phyloP scores from a whole-genome alignment of 2,113 vertebrate genomes.

The Dinomys branickii region DNA sequence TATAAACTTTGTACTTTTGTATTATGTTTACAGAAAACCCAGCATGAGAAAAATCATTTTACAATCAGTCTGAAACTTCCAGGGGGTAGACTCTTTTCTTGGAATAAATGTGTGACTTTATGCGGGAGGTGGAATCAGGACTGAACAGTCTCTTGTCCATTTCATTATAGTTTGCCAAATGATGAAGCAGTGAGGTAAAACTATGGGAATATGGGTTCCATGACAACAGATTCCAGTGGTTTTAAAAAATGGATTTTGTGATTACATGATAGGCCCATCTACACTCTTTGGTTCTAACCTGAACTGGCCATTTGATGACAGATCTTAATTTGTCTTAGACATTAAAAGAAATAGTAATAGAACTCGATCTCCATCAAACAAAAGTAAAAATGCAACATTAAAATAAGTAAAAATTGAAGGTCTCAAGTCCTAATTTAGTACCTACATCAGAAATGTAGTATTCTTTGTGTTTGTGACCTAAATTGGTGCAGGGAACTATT shows the following conservation, averaged over 20 bases:
- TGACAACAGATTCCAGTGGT: background rate
- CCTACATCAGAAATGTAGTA: background rate
- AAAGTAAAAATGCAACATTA: background rate
- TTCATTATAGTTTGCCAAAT: background rate
- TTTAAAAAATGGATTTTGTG: background rate
- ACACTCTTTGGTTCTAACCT: background rate
- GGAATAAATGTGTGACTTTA: constrained; percentile 42
- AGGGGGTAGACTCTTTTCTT: constrained; percentile 50
- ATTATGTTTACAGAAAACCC: constrained; percentile 60
- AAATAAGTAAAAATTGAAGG: background rate
- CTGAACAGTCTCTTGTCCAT: constrained; percentile 36
- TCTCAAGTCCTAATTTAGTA: background rate
- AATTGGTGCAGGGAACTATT: background rate
- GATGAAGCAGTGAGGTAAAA: background rate
- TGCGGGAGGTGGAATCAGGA: background rate
- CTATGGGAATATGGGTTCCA: background rate
- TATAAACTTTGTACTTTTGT: constrained; percentile 51
- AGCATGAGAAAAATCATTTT: constrained; percentile 60
- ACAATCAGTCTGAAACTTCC: constrained; percentile 42
- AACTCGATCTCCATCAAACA: background rate
- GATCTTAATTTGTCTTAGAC: background rate
- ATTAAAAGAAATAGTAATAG: background rate
- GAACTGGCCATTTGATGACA: background rate
- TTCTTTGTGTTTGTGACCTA: background rate
- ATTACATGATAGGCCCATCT: background rate